Evolutionary conservation across 37 sponge, comb jelly and placozoan species (phyloP).

Genomic region (Eunapius fragilis): DNA sequence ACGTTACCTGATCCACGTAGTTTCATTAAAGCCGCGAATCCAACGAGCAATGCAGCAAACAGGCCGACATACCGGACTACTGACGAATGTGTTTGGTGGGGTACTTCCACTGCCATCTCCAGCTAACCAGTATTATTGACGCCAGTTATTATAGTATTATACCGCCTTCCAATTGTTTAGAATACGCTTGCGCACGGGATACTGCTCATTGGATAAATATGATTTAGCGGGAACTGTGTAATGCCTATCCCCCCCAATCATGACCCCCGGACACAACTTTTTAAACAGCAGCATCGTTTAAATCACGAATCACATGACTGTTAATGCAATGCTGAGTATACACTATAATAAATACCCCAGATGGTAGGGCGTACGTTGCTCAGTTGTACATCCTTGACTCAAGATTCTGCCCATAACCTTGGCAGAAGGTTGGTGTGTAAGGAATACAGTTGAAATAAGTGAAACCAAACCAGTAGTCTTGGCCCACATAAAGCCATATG

Average conservation of each 20-base stretch:
- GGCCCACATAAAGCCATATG: constrained; percentile 69
- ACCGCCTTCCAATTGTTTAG: no score
- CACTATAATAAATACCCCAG: background rate
- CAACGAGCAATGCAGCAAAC: background rate
- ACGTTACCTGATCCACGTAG: background rate
- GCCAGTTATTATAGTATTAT: background rate
- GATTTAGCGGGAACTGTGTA: no score
- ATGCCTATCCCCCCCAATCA: no score
- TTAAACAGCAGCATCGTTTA: no score
- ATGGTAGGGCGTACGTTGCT: background rate
- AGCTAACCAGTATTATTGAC: no score
- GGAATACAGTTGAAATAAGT: constrained; percentile 88
- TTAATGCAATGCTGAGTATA: no score
- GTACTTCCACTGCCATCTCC: background rate
- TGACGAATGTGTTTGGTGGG: background rate
- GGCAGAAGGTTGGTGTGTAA: constrained; percentile 77
- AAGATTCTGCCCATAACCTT: background rate
- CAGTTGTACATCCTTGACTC: background rate
- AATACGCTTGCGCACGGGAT: no score
- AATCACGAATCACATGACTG: no score
- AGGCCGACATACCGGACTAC: background rate
- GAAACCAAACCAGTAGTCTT: constrained; percentile 71
- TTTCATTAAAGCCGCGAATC: background rate
- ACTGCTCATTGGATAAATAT: no score
- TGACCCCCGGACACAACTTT: no score